Evolutionary conservation across 1,140 invertebrate species (phyloP).

Genomic region (Bombus fervidus): DNA sequence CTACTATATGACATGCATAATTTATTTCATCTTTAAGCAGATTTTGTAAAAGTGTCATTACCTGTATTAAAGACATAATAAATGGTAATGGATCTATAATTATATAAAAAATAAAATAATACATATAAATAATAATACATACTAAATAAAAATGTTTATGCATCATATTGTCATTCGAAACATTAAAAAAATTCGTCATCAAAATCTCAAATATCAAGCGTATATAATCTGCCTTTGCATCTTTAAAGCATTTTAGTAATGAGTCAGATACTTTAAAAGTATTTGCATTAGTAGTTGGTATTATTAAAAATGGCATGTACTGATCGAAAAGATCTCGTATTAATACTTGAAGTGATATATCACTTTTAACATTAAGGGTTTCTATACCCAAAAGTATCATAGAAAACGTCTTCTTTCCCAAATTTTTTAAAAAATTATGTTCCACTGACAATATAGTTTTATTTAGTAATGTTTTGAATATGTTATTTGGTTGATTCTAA

Average conservation of each 20-base stretch:
- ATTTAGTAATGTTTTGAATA: slow-evolving; percentile 72
- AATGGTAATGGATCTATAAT: slow-evolving; percentile 4
- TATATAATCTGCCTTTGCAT: slow-evolving; percentile 69
- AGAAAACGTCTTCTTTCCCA: slow-evolving; percentile 77
- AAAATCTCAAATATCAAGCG: slow-evolving; percentile 73
- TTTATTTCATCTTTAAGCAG: slow-evolving; percentile 69
- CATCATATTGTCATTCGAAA: slow-evolving; percentile 69
- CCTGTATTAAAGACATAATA: slow-evolving; percentile 61
- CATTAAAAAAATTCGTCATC: slow-evolving; percentile 70
- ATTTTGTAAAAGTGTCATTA: slow-evolving; percentile 74
- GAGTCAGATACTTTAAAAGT: slow-evolving; percentile 71
- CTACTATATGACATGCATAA: slow-evolving; percentile 64
- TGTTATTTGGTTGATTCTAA: slow-evolving; percentile 76
- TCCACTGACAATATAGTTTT: slow-evolving; percentile 73
- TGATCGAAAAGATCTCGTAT: slow-evolving; percentile 76
- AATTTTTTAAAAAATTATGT: slow-evolving; percentile 63
- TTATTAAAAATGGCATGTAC: slow-evolving; percentile 76
- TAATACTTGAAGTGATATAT: slow-evolving; percentile 73
- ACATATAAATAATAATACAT: slow-evolving; percentile 39
- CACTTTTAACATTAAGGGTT: slow-evolving; percentile 71
- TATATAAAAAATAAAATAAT: neutral
- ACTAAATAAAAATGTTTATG: slow-evolving; percentile 78
- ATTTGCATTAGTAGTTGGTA: slow-evolving; percentile 47
- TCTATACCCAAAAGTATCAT: slow-evolving; percentile 77
- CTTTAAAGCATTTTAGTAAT: slow-evolving; percentile 74